Percentiles rank a stretch among this genome's conserved stretches.
Conservation (phyloP, 2,888 invertebrate genomes). For the Phlogophora meticulosa region DNA sequence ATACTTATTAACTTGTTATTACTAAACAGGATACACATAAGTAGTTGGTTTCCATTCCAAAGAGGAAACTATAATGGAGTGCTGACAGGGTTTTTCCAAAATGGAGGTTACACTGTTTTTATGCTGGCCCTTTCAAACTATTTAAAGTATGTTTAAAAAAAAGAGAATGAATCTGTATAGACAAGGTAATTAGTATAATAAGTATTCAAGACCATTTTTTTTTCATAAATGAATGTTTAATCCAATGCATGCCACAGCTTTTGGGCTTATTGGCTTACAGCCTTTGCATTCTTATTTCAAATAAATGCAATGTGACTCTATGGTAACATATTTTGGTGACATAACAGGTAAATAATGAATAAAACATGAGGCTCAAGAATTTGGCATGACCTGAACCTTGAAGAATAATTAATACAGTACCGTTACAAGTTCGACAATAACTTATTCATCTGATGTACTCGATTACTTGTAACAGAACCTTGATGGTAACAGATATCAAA, state of each 20-base stretch:
- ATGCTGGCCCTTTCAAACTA: slow-evolving; percentile 10
- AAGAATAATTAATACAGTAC: slow-evolving; percentile 27
- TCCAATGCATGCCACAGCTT: neutral
- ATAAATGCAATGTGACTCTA: slow-evolving; percentile 2
- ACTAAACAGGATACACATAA: slow-evolving; percentile 40
- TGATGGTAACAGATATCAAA: slow-evolving; percentile 36
- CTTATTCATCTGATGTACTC: slow-evolving; percentile 30
- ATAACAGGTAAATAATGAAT: slow-evolving; percentile 49
- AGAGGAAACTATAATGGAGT: slow-evolving; percentile 38
- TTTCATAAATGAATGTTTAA: slow-evolving; percentile 13
- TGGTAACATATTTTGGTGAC: slow-evolving; percentile 32
- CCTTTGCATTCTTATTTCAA: slow-evolving; percentile 6
- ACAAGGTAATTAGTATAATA: slow-evolving; percentile 41
- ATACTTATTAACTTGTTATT: neutral
- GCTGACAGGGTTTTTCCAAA: slow-evolving; percentile 56
- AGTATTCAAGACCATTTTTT: slow-evolving; percentile 35
- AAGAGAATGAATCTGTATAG: slow-evolving; percentile 8
- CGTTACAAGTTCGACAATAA: slow-evolving; percentile 27
- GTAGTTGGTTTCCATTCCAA: neutral
- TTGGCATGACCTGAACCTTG: slow-evolving; percentile 57
- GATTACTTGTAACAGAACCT: slow-evolving; percentile 16
- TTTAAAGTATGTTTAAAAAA: slow-evolving; percentile 9
- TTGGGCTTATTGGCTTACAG: neutral
- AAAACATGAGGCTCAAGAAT: slow-evolving; percentile 49
- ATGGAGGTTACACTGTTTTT: slow-evolving; percentile 34